A percentile compares a stretch with the other conserved stretches of the same genome.
phyloP scores from a whole-genome alignment of 2,888 invertebrate species.

The Thumatha senex region DNA sequence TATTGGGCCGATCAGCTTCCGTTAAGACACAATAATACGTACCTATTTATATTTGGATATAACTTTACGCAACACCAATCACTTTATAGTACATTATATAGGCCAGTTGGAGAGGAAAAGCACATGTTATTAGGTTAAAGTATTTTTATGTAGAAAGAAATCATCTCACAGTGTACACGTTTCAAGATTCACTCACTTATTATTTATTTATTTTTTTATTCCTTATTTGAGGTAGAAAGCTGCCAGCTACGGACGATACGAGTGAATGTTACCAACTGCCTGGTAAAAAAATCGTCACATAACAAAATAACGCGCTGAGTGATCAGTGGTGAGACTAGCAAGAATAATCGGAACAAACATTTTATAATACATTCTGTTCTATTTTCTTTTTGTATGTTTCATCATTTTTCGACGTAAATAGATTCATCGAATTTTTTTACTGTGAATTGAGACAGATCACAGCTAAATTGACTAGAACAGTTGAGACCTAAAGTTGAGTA shows the following conservation, averaged over 20 bases:
- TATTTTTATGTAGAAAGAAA: slow-evolving; percentile 2
- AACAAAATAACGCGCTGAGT: slow-evolving; percentile 38
- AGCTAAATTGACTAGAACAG: too few species aligned
- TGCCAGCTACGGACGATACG: slow-evolving; percentile 32
- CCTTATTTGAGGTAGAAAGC: slow-evolving; percentile 21
- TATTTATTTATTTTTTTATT: too few species aligned
- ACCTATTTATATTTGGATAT: slow-evolving; percentile 5
- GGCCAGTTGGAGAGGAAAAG: not conserved
- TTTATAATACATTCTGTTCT: not conserved
- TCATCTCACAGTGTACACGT: slow-evolving; percentile 12
- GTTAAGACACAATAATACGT: slow-evolving; percentile 1
- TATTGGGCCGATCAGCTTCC: slow-evolving; percentile 23
- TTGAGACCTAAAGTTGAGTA: too few species aligned
- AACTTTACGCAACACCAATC: not conserved
- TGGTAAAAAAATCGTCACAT: slow-evolving; percentile 58
- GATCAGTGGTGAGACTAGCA: slow-evolving; percentile 40
- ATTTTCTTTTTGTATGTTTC: too few species aligned
- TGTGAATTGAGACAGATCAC: too few species aligned
- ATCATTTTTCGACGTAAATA: too few species aligned
- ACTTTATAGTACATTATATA: slow-evolving; percentile 1
- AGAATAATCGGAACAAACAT: slow-evolving; percentile 2
- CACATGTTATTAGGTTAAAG: not conserved
- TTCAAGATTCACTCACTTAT: slow-evolving; percentile 19
- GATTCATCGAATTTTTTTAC: too few species aligned
- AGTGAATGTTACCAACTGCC: slow-evolving; percentile 58